Percentiles rank a stretch among this genome's conserved stretches.
phyloP scores from a whole-genome alignment of 2,888 invertebrate genomes.

The Adelognathus sp. region DNA sequence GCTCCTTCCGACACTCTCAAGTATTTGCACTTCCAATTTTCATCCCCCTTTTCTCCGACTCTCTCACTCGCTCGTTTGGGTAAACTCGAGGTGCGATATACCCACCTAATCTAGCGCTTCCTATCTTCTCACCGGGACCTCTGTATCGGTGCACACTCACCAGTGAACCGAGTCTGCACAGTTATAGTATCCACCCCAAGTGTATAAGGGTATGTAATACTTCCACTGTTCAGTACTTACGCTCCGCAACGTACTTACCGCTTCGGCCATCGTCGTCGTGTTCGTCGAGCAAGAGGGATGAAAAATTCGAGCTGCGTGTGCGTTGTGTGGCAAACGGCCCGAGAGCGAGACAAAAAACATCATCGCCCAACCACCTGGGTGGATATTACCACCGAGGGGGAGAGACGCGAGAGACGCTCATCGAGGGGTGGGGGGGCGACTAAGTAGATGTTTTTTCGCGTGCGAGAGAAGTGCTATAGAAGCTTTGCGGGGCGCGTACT shows the following conservation, averaged over 20 bases:
- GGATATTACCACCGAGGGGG: neutral
- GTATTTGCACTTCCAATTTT: constrained; percentile 24
- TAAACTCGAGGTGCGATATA: constrained; percentile 46
- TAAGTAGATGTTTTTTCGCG: constrained; percentile 61
- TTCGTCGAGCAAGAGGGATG: neutral
- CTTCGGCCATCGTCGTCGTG: neutral
- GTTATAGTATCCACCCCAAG: neutral
- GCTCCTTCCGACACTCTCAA: constrained; percentile 40
- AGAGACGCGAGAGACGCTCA: constrained; percentile 1
- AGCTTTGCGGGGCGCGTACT: constrained; percentile 38
- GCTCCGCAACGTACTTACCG: constrained; percentile 53
- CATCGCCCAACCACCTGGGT: constrained; percentile 5
- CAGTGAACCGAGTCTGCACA: neutral
- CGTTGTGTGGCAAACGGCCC: constrained; percentile 7
- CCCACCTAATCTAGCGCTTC: constrained; percentile 59
- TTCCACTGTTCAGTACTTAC: constrained; percentile 43
- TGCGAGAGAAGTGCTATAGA: constrained; percentile 49
- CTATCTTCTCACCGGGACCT: constrained; percentile 34
- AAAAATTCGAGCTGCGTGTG: neutral
- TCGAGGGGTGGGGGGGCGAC: constrained; percentile 1
- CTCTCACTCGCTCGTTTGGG: constrained; percentile 5
- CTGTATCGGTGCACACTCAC: constrained; percentile 15
- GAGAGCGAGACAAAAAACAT: constrained; percentile 8
- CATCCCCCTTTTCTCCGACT: constrained; percentile 5
- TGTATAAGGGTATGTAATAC: neutral